These are phyloP conservation scores for Ophonus ardosiacus DNA, from an alignment of 2,888 invertebrate genomes.

Conservation along the genomic window DNA sequence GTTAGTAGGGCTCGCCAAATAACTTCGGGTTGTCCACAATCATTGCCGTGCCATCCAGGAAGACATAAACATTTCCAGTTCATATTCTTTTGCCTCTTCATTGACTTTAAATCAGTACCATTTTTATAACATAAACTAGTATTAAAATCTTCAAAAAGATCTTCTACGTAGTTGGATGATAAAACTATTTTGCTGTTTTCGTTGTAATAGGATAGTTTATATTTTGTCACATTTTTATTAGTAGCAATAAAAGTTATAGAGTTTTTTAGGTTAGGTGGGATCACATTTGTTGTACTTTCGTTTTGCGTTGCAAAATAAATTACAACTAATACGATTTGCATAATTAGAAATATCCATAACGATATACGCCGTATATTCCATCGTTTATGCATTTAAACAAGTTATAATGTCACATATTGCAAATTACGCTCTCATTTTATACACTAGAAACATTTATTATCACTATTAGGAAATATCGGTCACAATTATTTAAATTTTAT, in stretches of 20 bases:
- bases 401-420: constrained; percentile 44
- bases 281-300: constrained; percentile 59
- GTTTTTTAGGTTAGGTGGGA: constrained; percentile 58
- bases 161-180: constrained; percentile 68
- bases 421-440: constrained; percentile 22
- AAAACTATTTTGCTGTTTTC: constrained; percentile 69
- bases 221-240: constrained; percentile 37
- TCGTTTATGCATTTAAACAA: constrained; percentile 66
- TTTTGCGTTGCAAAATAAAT: constrained; percentile 72
- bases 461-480: background rate
- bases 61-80: constrained; percentile 78
- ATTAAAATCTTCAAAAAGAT: constrained; percentile 73
- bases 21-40: constrained; percentile 83
- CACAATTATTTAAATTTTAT: constrained; percentile 11
- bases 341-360: constrained; percentile 72
- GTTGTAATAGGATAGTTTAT: constrained; percentile 71
- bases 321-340: constrained; percentile 72
- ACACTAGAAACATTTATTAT: background rate
- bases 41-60: constrained; percentile 82
- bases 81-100: constrained; percentile 71
- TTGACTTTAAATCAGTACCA: constrained; percentile 74
- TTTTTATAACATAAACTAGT: constrained; percentile 74
- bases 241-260: constrained; percentile 55
- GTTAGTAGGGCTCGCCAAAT: constrained; percentile 82
- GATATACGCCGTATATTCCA: constrained; percentile 72